Percentiles rank a stretch among this genome's conserved stretches.
Conservation (phyloP, 2,797 vertebrate genomes). For the Artibeus jamaicensis region DNA sequence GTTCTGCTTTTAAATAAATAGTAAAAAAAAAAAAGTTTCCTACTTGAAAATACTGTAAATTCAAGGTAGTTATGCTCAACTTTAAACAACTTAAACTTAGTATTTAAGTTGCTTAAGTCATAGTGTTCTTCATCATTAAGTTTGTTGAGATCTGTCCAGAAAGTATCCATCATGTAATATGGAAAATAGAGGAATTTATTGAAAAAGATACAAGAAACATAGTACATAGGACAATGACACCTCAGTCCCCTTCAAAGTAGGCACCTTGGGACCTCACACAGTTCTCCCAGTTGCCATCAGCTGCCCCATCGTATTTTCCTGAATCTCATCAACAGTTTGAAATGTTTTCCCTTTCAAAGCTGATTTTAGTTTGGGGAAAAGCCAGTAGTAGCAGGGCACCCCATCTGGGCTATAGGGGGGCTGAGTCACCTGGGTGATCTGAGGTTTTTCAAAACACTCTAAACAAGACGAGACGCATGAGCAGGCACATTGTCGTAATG, state of each 20-base stretch:
- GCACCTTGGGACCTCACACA: not conserved
- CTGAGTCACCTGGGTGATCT: not conserved
- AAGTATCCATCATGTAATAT: too few relatives aligned
- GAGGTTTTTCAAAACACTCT: not conserved
- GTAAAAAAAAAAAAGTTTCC: not conserved
- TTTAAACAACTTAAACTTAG: not conserved
- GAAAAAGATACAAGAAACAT: not conserved
- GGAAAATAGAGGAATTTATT: too few relatives aligned
- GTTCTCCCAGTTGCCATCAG: not conserved
- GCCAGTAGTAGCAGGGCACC: not conserved
- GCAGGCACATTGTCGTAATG: not conserved
- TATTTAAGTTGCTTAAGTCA: not conserved
- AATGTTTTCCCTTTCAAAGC: not conserved
- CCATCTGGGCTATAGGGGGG: not conserved
- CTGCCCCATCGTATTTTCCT: not conserved
- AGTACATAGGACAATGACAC: not conserved
- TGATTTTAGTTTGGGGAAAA: not conserved
- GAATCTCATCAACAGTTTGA: not conserved
- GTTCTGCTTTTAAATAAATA: conserved; percentile 10
- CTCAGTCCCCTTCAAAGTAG: not conserved
- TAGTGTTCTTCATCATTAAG: not conserved
- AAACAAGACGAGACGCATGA: too few relatives aligned
- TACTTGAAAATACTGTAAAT: not conserved
- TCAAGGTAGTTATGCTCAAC: not conserved
- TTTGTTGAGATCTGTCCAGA: too few relatives aligned